These are phyloP conservation scores for Cephus spinipes DNA, from an alignment of 2,888 invertebrate species.

Conservation along the genomic window DNA sequence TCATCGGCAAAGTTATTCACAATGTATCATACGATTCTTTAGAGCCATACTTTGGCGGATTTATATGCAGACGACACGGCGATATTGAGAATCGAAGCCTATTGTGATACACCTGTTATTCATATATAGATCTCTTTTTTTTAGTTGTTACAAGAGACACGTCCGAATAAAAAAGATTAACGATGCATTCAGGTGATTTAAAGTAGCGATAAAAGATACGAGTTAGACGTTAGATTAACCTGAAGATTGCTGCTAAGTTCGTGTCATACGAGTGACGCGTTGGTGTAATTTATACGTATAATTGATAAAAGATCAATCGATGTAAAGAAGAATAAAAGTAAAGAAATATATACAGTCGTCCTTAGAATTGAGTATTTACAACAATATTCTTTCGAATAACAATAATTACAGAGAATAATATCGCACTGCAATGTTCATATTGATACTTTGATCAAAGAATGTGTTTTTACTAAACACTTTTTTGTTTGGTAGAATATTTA, in stretches of 20 bases:
- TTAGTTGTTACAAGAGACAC: not conserved
- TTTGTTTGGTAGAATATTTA: not conserved
- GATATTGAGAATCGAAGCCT: not conserved
- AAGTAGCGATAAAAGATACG: not conserved
- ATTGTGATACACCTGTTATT: not conserved
- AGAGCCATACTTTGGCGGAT: not conserved
- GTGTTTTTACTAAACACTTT: not conserved
- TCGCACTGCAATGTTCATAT: not conserved
- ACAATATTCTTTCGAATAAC: not conserved
- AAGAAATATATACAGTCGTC: constrained; percentile 8
- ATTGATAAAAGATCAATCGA: not conserved
- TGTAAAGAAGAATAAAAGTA: constrained; percentile 5
- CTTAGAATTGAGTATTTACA: not conserved
- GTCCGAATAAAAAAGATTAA: not conserved
- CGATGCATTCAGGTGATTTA: not conserved
- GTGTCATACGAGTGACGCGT: not conserved
- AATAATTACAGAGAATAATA: not conserved
- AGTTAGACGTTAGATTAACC: not conserved
- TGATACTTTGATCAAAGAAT: not conserved
- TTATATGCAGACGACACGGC: not conserved
- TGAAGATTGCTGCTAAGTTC: not conserved
- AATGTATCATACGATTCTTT: not conserved
- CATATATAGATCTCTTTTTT: not conserved
- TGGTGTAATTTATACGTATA: not conserved
- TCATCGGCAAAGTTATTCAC: not conserved